phyloP scores from a whole-genome alignment of 2,797 vertebrate species.

The Coregonus suidteri region DNA sequence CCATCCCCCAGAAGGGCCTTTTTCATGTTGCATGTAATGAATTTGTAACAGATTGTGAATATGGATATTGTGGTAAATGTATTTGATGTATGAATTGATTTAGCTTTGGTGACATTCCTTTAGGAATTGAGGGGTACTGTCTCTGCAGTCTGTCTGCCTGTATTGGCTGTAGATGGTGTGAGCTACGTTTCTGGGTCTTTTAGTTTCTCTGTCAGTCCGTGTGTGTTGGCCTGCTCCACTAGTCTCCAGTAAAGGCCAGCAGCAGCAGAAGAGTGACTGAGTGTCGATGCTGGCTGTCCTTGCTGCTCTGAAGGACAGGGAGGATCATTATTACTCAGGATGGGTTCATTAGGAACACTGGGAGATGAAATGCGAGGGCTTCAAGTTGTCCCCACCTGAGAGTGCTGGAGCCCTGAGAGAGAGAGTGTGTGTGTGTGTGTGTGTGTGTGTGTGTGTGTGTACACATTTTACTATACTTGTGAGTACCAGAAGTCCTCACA shows the following conservation, averaged over 20 bases:
- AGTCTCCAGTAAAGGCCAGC: not conserved
- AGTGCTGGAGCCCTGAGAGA: slow-evolving; percentile 24
- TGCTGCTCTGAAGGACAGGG: slow-evolving; percentile 48
- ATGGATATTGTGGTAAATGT: not conserved
- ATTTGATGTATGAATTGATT: not conserved
- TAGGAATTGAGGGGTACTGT: not conserved
- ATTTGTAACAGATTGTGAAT: not conserved
- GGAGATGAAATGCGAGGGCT: slow-evolving; percentile 49
- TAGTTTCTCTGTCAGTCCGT: not conserved
- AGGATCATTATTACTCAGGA: slow-evolving; percentile 52
- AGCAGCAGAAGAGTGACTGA: not conserved
- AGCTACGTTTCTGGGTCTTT: not conserved
- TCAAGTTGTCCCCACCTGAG: slow-evolving; percentile 43
- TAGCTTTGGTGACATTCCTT: not conserved
- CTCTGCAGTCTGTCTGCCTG: not conserved
- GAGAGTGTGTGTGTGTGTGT: slow-evolving; percentile 2
- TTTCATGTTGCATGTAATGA: not conserved
- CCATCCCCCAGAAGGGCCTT: not conserved
- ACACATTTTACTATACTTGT: too few relatives aligned
- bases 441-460: not conserved
- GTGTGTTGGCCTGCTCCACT: slow-evolving; percentile 1
- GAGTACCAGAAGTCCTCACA: too few relatives aligned
- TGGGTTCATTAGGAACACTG: slow-evolving; percentile 54
- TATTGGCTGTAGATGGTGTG: not conserved
- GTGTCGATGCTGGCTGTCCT: slow-evolving; percentile 42